Base-by-base conservation (phyloP, 1,140 invertebrate genomes). In the Apocrypta bakeri region DNA sequence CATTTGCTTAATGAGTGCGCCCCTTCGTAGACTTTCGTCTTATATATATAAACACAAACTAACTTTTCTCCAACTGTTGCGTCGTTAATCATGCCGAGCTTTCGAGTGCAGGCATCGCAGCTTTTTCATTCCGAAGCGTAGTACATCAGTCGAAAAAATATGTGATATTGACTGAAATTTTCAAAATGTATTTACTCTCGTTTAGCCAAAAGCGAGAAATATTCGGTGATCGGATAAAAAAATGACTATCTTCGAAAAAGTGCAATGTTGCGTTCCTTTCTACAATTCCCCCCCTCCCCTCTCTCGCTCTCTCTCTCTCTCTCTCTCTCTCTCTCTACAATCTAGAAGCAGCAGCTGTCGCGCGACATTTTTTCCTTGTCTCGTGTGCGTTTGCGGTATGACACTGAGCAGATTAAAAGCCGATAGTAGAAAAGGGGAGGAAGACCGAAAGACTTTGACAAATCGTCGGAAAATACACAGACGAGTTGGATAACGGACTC, bases 381-480 rank as follows among this genome's bases (percentile, higher is more conserved):
- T 78, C 83, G 73, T 85, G 78, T 81, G 63, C 83, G 84, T 84
- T 78, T 85, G 85, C 85, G 83, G 83, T 85, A 83, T 84, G 84
- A 86, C 85, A 77, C 84, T 84, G 85, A 84, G 83, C 85, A 87
- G 87, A 90, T 89, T 89, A 89, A 88, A 89, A 87, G 87, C 82
- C 88, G 86, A 89, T 88, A 87, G 48, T 17, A n/a, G 48, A 87
- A 87, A 88, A 87, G 83, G 79, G 73, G 42, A 84, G 64, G 42
- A 66, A n/a, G 79, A 71, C 79, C 75, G 37, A 82, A 75, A 83
- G 87, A 90, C 86, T 90, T 90, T 90, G 89, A 90, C 87, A 90
- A 90, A 89, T 90, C 85, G 89, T 87, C 84, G 88, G 89, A 89
- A 89, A 89, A 89, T 89, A 87, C 84, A 84, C 48, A 76, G 71